Evolutionary conservation across 1,140 invertebrate species (phyloP), one percentile per base, ranked within the genome.

Genomic region (Drosophila bipectinata): DNA sequence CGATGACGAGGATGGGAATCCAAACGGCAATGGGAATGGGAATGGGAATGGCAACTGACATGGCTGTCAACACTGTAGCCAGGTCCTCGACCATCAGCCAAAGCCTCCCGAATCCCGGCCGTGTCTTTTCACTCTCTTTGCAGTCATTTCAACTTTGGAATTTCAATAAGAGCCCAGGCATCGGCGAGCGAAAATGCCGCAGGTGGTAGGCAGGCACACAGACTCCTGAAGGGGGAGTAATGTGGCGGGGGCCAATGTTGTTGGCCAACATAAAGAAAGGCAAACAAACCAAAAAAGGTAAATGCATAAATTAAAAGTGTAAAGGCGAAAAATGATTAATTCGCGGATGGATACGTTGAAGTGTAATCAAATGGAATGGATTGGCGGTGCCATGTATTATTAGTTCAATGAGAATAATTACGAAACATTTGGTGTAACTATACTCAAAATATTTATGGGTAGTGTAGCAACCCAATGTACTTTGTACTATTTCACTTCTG

Each of bases 301-400:
- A 83, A 83, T 83, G 83, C 79, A 83, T 83, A 83, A 83, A 83
- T 83, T 83, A 83, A 83, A 84, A 67, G 79, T 79, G 80, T 83
- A 72, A 83, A 66, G 75, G 79, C 79, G 79, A 61, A 64, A 66
- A 83, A 71, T 83, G 76, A 72, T 83, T 83, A 83, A 83, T 79
- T 81, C 71, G 60, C 15, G 44, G 59, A 69, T 37, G 64, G 62
- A 53, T 49, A 64, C 44, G 30, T 49, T 8, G 64, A 18, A 34
- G 37, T 9, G 66, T 30, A 55, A 30, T 74, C 67, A 55, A 82
- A 81, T 82, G 74, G 64, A 82, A 77, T 74, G 77, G 53, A 68
- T 69, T 47, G 49, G 48, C 64, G 4, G 15, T 4, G 9, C 4
- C 12, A 37, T 10, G 34, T 37, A 12, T n/a, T 37, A 37, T 37